Evolutionary conservation across 2,888 invertebrate genomes (phyloP).

Genomic region (Matsumyia berberina): DNA sequence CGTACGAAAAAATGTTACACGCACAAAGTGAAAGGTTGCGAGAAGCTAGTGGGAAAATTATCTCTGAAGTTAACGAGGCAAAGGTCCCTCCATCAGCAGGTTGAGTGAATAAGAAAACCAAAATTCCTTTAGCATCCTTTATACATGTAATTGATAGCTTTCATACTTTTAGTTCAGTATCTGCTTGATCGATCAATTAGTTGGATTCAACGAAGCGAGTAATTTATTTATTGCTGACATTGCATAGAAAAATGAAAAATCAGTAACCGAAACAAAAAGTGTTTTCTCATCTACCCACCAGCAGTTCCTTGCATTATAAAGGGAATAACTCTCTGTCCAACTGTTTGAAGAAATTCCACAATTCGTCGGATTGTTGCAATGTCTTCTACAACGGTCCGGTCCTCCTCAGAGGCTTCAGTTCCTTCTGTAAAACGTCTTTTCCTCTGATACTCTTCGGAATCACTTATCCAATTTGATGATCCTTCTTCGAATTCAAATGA

Average conservation of each 20-base stretch:
- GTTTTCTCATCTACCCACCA: slow-evolving; percentile 18
- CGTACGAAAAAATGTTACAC: no score
- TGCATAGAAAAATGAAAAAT: no score
- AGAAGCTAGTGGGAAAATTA: no score
- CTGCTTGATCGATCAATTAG: neutral
- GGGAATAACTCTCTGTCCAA: slow-evolving; percentile 45
- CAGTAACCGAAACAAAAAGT: neutral
- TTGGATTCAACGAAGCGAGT: neutral
- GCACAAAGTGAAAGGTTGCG: no score
- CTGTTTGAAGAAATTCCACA: slow-evolving; percentile 22
- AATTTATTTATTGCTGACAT: slow-evolving; percentile 22
- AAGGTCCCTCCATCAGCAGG: no score
- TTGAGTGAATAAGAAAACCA: no score
- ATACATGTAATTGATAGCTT: no score
- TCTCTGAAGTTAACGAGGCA: no score
- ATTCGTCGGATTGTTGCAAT: slow-evolving; percentile 24
- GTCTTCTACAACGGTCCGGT: slow-evolving; percentile 4
- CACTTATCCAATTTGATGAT: neutral
- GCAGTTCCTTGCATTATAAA: slow-evolving; percentile 35
- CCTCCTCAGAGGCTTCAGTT: neutral
- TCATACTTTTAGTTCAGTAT: neutral
- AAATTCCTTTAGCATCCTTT: no score
- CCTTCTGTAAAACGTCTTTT: neutral
- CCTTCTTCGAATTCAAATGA: slow-evolving; percentile 21
- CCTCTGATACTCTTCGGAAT: neutral